Evolutionary conservation across 2,113 vertebrate genomes (phyloP), one percentile per base, ranked within the genome.

Genomic region (Sinocyclocheilus grahami): DNA sequence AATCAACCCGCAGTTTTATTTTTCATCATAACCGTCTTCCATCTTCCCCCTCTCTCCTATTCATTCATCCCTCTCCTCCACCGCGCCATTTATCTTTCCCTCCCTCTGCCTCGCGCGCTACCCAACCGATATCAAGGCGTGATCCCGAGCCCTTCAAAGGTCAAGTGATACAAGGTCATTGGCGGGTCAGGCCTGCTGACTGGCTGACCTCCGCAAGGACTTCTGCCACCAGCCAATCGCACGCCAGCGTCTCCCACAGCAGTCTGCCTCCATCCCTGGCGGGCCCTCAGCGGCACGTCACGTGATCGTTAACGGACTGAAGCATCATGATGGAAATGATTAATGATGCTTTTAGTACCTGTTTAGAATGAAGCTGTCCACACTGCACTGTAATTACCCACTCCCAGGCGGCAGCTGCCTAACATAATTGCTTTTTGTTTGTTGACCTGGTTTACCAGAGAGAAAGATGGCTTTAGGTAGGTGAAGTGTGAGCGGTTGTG

Each of bases 391-490:
- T 95, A 95, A 96, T 96, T 96, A 96, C 93, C 94, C 92, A 92
- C 92, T 95, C 94, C 94, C 94, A 93, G 95, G 94, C 93, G 93
- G 94, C 95, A 95, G 95, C 95, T 95, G 95, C 94, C 94, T 93
- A 93, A 93, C 93, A 93, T 96, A 95, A 96, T 96, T 95, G 95
- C 95, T 95, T 95, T 96, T 95, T 96, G 95, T 96, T 96, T 95
- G 95, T 95, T 96, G 95, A 95, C 95, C 95, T 95, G 95, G 92
- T 95, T 95, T 95, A 94, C 93, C 93, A 93, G 90, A 86, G 92
- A 93, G 93, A 95, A 92, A 93, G 94, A 95, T 93, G 93, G 93
- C 91, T 92, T 91, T 91, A 90, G 90, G 27, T 85, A 62, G 86
- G 79, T 89, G 86, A 85, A 72, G 86, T 84, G 71, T 53, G 86